Evolutionary conservation across 2,113 vertebrate genomes (phyloP), one percentile per base, ranked within the genome.

Genomic region (Apaloderma vittatum): DNA sequence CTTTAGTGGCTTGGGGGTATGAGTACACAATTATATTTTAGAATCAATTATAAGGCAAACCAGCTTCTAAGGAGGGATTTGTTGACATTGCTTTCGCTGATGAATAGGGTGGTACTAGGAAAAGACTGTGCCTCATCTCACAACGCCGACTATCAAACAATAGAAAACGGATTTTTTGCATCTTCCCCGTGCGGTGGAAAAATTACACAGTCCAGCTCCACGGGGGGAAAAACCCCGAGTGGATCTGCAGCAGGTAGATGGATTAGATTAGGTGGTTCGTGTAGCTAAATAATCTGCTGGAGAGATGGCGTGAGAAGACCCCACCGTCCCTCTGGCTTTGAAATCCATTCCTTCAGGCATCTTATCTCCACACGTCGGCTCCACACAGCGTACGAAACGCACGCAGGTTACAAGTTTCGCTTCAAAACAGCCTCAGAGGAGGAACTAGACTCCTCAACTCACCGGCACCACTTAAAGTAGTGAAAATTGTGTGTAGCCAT

Each of bases 361-460:
- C 46, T 62, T 78, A 6, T 29, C 85, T 45, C 63, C 63, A 40
- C 40, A 11, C 40, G 40, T 40, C 40, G 40, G 40, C 40, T 40
- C 40, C 12, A 6, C 0, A 3, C 19, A 4, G 20, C 0, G 1
- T 2, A 1, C 0, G 40, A 37, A 86, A 36, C 1, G 0, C 82
- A 27, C 9, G 1, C 4, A 0, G 40, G n/a, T n/a, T 2, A 37
- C 63, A 17, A n/a, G 16, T n/a, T 75, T 5, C 34, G 11, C 45
- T 54, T 18, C 12, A 2, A 15, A 87, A 34, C 46, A 65, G 46
- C 66, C 13, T 0, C 27, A 30, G 2, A 55, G 55, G 15, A 36
- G 15, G 16, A 15, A 2, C 0, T 22, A 55, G 23, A 12, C 26
- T 22, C 2, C 51, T 55, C 51, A 15, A 5, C 37, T 6, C 15